Evolutionary conservation across 2,888 invertebrate genomes (phyloP).

Genomic region (Callyntrura guangdongensis): DNA sequence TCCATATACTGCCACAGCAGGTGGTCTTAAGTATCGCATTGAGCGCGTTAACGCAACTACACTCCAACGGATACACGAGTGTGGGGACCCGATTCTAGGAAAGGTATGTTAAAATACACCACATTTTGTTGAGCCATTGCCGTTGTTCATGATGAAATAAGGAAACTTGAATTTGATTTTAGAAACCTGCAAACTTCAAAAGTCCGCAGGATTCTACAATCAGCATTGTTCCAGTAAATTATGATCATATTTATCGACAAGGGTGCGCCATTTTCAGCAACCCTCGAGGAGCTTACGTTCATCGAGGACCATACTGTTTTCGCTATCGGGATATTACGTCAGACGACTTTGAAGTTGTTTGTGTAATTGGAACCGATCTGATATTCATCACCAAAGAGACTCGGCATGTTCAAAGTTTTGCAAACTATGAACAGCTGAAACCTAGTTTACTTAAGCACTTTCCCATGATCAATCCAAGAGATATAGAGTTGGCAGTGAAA

Average conservation of each 20-base stretch:
- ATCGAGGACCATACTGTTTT: conserved; percentile 74
- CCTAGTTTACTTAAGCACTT: conserved; percentile 73
- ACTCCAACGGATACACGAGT: conserved; percentile 71
- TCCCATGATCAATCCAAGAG: conserved; percentile 72
- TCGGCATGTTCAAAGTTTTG: conserved; percentile 57
- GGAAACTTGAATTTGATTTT: neutral
- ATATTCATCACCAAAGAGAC: conserved; percentile 78
- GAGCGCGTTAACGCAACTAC: conserved; percentile 70
- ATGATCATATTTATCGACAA: neutral
- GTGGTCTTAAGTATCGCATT: conserved; percentile 71
- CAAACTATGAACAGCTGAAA: conserved; percentile 54
- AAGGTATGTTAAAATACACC: conserved; percentile 41
- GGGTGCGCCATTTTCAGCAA: conserved; percentile 55
- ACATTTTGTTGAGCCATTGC: too few species aligned
- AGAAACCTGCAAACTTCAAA: conserved; percentile 62
- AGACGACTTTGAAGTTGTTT: conserved; percentile 77
- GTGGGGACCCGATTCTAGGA: conserved; percentile 78
- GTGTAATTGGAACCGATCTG: conserved; percentile 75
- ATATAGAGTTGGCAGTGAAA: conserved; percentile 62
- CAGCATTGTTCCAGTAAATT: conserved; percentile 11
- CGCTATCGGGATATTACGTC: conserved; percentile 75
- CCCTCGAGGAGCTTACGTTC: conserved; percentile 64
- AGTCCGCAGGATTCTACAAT: conserved; percentile 77
- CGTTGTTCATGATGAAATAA: too few species aligned
- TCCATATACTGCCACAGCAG: conserved; percentile 65